Evolutionary conservation across 1,140 invertebrate genomes (phyloP).

Genomic region (Drosophila lini): DNA sequence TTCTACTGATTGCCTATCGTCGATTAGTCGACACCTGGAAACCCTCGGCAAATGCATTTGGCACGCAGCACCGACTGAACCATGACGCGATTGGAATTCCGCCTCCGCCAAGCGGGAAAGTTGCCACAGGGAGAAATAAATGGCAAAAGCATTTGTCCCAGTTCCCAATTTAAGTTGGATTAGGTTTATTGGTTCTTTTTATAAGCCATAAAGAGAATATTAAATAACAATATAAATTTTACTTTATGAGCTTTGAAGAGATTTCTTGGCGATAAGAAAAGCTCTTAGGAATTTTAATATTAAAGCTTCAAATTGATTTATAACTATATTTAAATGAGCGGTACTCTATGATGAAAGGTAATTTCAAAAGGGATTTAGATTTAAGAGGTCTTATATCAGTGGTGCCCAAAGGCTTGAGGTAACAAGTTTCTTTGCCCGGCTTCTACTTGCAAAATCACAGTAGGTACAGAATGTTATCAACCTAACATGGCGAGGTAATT

Average conservation of each 20-base stretch:
- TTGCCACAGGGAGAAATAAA: constrained; percentile 35
- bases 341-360: too few species aligned
- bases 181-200: background rate
- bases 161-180: background rate
- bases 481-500: too few species aligned
- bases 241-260: background rate
- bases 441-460: too few species aligned
- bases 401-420: too few species aligned
- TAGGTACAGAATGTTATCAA: too few species aligned
- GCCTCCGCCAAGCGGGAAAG: constrained; percentile 56
- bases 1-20: constrained; percentile 54
- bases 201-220: background rate
- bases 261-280: background rate
- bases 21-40: constrained; percentile 46
- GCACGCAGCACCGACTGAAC: constrained; percentile 43
- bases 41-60: constrained; percentile 27
- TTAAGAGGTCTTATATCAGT: too few species aligned
- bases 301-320: background rate
- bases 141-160: constrained; percentile 10
- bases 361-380: too few species aligned
- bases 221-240: too few species aligned
- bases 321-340: background rate
- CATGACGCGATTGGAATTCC: constrained; percentile 29
- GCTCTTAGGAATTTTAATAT: background rate
- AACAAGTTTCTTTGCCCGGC: too few species aligned